Evolutionary conservation across 2,113 vertebrate genomes (phyloP), one percentile per base, ranked within the genome.

Genomic region (Dipodomys merriami): DNA sequence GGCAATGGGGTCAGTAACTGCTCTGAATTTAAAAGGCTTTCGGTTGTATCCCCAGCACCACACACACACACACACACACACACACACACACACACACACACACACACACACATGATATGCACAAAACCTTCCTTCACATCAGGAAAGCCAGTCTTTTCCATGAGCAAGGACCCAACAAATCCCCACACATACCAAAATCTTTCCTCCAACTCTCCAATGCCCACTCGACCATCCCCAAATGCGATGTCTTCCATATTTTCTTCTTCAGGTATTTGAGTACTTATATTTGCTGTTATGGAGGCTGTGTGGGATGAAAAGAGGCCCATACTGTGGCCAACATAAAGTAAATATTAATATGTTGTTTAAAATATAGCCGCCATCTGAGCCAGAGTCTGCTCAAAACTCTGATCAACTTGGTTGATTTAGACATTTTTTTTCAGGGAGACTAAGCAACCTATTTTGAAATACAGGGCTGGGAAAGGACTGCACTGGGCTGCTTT

Each of bases 361-460:
- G 2, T 60, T 88, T 85, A 76, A 94, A 90, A 88, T 80, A 39
- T 4, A 60, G 30, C 22, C 22, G 29, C 29, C 53, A 78, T 67
- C 76, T 13, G 33, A 29, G 85, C 83, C 60, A 16, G 33, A 15
- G 12, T 57, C 84, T 86, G 93, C 91, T 92, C 84, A 39, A 35
- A 67, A 83, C 81, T 93, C 91, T 82, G 93, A 86, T 96, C 74
- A 39, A 39, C 96, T 95, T 96, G 93, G 90, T 94, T 93, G 88
- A 82, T 16, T 23, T 0, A 1, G 83, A 39, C 33, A 19, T 68
- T 49, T 84, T 76, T 2, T 19, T 83, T 71, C 71, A 22, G 62
- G 23, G 29, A 80, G 46, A 57, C 30, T 33, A 72, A 78, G 15
- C 62, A n/a, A 79, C 16, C 0, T 23, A 4, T 71, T 23, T 76